Evolutionary conservation across 2,888 invertebrate species (phyloP), one percentile per base, ranked within the genome.

Genomic region (Daptonema setosum): DNA sequence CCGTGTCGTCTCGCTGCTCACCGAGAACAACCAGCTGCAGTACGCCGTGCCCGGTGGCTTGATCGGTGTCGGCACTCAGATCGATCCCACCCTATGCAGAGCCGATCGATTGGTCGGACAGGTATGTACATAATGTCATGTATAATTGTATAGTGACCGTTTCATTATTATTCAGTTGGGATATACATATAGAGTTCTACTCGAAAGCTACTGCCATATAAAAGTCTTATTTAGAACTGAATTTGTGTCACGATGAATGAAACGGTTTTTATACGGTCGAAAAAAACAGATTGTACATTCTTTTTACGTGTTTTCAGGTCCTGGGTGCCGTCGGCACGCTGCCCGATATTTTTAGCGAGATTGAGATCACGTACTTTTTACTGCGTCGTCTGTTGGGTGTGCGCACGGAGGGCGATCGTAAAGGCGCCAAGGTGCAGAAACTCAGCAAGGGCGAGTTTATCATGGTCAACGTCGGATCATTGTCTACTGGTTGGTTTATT

Each of bases 21-120:
- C 97, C 47, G 97, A 97, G 74, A 90, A 95, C 75, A 99, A 99
- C 75, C 91, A 75, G 72, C 78, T 99, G 57, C 90, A 93, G 73
- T 97, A 85, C 74, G 97, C 97, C 26, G 97, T 95, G 56, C 97
- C 97, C 57, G 97, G 97, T 61, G 97, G 97, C n/a, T 79, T 97
- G 54, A 97, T 99, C 69, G 97, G 81, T 78, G 95, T 97, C 28
- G 97, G 97, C 62, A 97, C 95, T 2, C 88, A 88, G 76, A 97
- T 97, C 68, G 97, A 97, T 72, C 97, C 97, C 1, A 97, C 95
- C 1, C 78, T 99, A 54, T 99, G 97, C 72, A 81, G 97, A 69
- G 97, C 95, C 59, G 97, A 97, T 78, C 81, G 95, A 69, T 80
- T 97, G 70, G 97, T 99, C 1, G 97, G 97, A 55, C 91, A 93